phyloP scores from a whole-genome alignment of 2,888 invertebrate species.

The Lepidochrysops patricia region DNA sequence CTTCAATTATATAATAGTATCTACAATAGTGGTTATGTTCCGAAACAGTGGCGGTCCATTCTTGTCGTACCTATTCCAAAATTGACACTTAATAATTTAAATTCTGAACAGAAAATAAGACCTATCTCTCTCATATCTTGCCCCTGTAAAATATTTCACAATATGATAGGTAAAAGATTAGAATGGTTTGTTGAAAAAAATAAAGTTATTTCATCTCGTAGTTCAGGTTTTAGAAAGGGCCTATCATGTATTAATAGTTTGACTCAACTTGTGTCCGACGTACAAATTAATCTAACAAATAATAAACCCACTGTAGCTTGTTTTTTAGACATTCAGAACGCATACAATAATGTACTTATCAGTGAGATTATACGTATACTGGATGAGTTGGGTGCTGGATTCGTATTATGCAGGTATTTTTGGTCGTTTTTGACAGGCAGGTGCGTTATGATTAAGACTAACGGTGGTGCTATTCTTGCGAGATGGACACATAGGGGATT shows the following conservation, averaged over 20 bases:
- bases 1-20: background rate
- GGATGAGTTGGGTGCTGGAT: conserved; percentile 13
- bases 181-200: background rate
- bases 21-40: background rate
- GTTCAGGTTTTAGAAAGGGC: background rate
- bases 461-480: background rate
- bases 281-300: conserved; percentile 17
- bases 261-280: conserved; percentile 4
- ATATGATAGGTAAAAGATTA: background rate
- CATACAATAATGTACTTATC: conserved; percentile 14
- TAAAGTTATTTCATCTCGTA: background rate
- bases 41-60: background rate
- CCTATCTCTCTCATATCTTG: background rate
- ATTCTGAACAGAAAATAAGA: background rate
- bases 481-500: conserved; percentile 17
- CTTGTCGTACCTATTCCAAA: background rate
- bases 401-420: conserved; percentile 12
- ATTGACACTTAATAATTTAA: background rate
- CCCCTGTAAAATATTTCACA: too few relatives aligned
- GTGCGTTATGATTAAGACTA: background rate
- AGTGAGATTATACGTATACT: background rate
- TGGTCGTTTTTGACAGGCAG: conserved; percentile 11
- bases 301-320: conserved; percentile 13
- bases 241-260: background rate
- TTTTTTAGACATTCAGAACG: conserved; percentile 19